These are phyloP conservation scores for Ichneumoninae sp. DNA, from an alignment of 2,888 invertebrate species.

Conservation along the genomic window DNA sequence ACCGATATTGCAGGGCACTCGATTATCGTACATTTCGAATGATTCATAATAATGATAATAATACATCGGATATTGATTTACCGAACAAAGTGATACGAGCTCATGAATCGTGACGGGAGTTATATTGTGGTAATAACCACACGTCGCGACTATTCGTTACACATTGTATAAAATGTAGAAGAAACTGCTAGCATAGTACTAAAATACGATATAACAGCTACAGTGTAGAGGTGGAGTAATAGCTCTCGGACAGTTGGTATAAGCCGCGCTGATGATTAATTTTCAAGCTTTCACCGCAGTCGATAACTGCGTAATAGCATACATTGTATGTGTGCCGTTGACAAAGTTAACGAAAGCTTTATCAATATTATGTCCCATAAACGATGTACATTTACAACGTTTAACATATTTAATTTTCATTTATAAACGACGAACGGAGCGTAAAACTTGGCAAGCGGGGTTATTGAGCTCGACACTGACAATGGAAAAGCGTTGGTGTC, in stretches of 20 bases:
- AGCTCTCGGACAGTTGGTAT: background rate
- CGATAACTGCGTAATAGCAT: background rate
- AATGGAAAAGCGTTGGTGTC: conserved; percentile 65
- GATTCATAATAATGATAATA: conserved; percentile 1
- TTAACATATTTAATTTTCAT: conserved; percentile 16
- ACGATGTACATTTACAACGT: background rate
- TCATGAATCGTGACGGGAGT: background rate
- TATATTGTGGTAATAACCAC: background rate
- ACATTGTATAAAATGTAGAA: background rate
- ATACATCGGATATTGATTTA: conserved; percentile 30
- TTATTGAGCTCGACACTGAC: conserved; percentile 68
- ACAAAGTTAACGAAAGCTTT: background rate
- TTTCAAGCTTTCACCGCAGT: conserved; percentile 4
- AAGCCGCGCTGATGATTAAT: background rate
- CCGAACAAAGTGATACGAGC: background rate
- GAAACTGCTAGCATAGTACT: background rate
- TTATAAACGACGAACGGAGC: conserved; percentile 36
- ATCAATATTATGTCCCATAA: background rate
- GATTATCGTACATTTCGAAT: conserved; percentile 2
- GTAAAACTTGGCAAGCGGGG: conserved; percentile 54
- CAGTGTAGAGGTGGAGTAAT: background rate
- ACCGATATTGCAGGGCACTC: conserved; percentile 4
- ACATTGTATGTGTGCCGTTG: background rate
- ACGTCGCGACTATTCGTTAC: background rate
- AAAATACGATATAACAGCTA: background rate